Percentiles rank a stretch among this genome's conserved stretches.
Evolutionary conservation across 2,797 vertebrate genomes (phyloP).

Genomic region (Aplochiton taeniatus): DNA sequence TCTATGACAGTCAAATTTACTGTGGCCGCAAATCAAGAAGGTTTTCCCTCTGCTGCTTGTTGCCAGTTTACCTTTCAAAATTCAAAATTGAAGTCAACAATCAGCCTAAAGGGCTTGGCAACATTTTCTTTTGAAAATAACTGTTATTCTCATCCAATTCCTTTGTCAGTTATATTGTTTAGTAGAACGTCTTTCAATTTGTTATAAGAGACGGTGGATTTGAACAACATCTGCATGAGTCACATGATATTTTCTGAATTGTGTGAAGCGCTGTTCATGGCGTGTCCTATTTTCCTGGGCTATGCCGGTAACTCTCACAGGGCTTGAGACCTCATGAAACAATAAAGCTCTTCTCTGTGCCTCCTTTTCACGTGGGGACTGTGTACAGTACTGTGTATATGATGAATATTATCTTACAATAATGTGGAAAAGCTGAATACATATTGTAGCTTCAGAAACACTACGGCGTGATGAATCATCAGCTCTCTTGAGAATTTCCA

Average conservation of each 20-base stretch:
- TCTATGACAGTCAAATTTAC: slow-evolving; percentile 39
- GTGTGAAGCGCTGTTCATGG: slow-evolving; percentile 44
- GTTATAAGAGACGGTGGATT: slow-evolving; percentile 26
- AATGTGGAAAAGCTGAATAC: slow-evolving; percentile 40
- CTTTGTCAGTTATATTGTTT: slow-evolving; percentile 20
- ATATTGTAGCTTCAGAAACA: slow-evolving; percentile 29
- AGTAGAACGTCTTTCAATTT: slow-evolving; percentile 13
- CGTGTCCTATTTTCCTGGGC: slow-evolving; percentile 57
- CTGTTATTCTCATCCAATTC: slow-evolving; percentile 10
- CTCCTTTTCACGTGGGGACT: slow-evolving; percentile 38
- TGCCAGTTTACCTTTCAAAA: slow-evolving; percentile 5
- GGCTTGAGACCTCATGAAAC: slow-evolving; percentile 37
- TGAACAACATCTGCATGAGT: slow-evolving; percentile 37
- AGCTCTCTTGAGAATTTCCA: slow-evolving; percentile 9
- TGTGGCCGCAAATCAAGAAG: slow-evolving; percentile 45
- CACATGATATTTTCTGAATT: slow-evolving; percentile 44
- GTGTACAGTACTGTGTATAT: neutral
- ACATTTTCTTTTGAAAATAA: slow-evolving; percentile 21
- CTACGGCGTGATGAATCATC: slow-evolving; percentile 16
- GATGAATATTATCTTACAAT: slow-evolving; percentile 46
- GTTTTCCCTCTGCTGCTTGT: slow-evolving; percentile 16
- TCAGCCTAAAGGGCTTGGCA: slow-evolving; percentile 30
- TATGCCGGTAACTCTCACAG: slow-evolving; percentile 31
- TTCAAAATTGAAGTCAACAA: slow-evolving; percentile 13
- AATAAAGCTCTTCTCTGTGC: slow-evolving; percentile 51